Conservation (phyloP, 2,797 vertebrate genomes). For the Distichodus sexfasciatus region DNA sequence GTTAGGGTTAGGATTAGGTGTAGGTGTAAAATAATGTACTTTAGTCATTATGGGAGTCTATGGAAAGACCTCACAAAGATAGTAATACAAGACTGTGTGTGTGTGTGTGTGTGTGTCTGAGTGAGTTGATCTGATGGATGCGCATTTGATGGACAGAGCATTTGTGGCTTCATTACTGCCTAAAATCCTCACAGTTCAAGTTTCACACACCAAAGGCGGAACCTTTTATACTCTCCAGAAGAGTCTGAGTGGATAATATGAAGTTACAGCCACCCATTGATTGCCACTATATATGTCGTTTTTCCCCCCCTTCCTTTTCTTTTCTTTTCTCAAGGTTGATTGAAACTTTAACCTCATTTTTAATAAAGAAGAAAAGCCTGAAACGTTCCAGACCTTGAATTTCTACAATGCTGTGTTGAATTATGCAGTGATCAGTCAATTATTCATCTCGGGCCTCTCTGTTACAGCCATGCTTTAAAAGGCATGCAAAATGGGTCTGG, state of each 20-base stretch:
- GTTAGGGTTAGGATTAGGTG: too few relatives aligned
- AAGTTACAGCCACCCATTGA: conserved; percentile 86
- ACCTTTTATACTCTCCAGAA: conserved; percentile 46
- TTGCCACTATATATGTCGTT: conserved; percentile 88
- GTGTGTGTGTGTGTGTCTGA: too few relatives aligned
- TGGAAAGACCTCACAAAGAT: too few relatives aligned
- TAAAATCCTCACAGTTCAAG: conserved; percentile 58
- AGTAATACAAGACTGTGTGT: too few relatives aligned
- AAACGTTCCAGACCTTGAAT: conserved; percentile 99
- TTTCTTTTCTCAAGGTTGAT: conserved; percentile 98
- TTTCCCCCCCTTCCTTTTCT: too few relatives aligned
- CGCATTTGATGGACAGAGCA: conserved; percentile 52
- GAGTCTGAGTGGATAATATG: conserved; percentile 65
- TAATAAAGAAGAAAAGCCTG: conserved; percentile 90
- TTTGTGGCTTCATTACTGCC: conserved; percentile 58
- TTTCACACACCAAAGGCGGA: conserved; percentile 40
- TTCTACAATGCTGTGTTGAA: conserved; percentile 99
- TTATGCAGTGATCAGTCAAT: conserved; percentile 99
- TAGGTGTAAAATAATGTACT: too few relatives aligned
- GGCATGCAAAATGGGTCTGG: conserved; percentile 92
- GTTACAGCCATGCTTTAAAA: conserved; percentile 96
- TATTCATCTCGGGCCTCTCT: conserved; percentile 94
- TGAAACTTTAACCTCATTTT: conserved; percentile 99
- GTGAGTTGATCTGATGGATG: too few relatives aligned
- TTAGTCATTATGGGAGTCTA: too few relatives aligned